Evolutionary conservation across 35 echinoderm and acorn worm species (phyloP), one percentile per base, ranked within the genome.

Genomic region (Heliocidaris tuberculata): DNA sequence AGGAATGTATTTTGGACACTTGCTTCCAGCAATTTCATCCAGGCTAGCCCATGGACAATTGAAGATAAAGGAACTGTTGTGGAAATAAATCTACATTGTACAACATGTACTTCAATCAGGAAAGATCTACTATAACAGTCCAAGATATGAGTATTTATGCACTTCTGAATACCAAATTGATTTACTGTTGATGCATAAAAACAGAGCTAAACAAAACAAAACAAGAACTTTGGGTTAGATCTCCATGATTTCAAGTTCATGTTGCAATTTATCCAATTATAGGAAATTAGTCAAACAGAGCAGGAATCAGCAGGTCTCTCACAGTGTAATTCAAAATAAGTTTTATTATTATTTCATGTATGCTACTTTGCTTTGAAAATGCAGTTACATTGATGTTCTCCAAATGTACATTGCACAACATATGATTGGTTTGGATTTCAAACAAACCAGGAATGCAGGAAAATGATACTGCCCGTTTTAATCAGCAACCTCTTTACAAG

Each of bases 1-100:
- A 60, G 30, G 13, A 31, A 48, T 96, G n/a, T 96, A 96, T 88
- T 96, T 96, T 32, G 49, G 42, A 96, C 93, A 96, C 60, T 90
- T 96, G 31, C 93, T 96, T 88, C 95, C 95, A 94, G 95, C 95
- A 60, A 60, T 96, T 91, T 21, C 93, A 21, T 31, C 60, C 6
- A 96, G 17, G 50, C 24, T 94, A 59, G 85, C 93, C 12, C 30
- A 92, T 94, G 87, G 60, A 88, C 85, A 94, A 47, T 52, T 94
- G 31, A 85, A 93, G 54, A 87, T 96, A 59, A 50, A 49, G 13
- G 92, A 31, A 92, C 65, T 95, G 2, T 48, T n/a, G n/a, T n/a
- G n/a, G n/a, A 88, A 48, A 52, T 6, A 86, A 7, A 15, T 61
- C 59, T 61, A 61, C 7, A 61, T 61, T 30, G 27, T 94, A n/a